phyloP scores from a whole-genome alignment of 2,888 invertebrate species.

The Itoplectis maculator region DNA sequence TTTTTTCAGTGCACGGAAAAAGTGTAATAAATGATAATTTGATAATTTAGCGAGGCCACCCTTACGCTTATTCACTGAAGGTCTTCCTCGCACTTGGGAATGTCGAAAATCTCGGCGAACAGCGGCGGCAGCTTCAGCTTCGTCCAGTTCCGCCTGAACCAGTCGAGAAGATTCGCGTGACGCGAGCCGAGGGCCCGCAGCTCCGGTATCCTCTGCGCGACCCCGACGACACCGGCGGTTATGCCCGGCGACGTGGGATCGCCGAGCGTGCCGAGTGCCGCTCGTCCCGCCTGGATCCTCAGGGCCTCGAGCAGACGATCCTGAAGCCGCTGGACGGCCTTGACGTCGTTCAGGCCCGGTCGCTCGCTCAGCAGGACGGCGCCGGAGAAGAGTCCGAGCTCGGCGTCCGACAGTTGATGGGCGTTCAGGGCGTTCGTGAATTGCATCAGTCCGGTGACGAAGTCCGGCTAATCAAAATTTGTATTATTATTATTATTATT shows the following conservation, averaged over 20 bases:
- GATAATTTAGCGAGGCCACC: not conserved
- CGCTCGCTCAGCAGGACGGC: constrained; percentile 94
- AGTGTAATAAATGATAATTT: no score
- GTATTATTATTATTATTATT: no score
- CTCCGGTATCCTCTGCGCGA: constrained; percentile 89
- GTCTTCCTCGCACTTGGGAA: constrained; percentile 93
- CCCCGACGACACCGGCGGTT: constrained; percentile 83
- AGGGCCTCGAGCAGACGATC: constrained; percentile 95
- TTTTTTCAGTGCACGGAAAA: no score
- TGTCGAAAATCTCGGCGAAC: constrained; percentile 98
- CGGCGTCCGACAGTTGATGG: constrained; percentile 94
- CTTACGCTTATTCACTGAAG: constrained; percentile 82
- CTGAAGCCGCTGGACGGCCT: constrained; percentile 91
- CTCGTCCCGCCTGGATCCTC: constrained; percentile 88
- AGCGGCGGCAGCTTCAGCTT: constrained; percentile 94
- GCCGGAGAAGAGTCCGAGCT: constrained; percentile 95
- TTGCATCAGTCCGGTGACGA: constrained; percentile 92
- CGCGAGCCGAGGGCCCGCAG: constrained; percentile 92
- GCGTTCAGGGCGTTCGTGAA: constrained; percentile 91
- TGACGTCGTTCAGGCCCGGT: constrained; percentile 91
- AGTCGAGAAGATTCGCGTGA: constrained; percentile 93
- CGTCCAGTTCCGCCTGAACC: constrained; percentile 96
- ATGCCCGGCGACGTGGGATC: constrained; percentile 78
- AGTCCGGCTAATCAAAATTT: constrained; percentile 94
- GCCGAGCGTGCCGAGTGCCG: constrained; percentile 84